phyloP scores from a whole-genome alignment of 2,113 vertebrate genomes.

The Gobiocypris rarus region DNA sequence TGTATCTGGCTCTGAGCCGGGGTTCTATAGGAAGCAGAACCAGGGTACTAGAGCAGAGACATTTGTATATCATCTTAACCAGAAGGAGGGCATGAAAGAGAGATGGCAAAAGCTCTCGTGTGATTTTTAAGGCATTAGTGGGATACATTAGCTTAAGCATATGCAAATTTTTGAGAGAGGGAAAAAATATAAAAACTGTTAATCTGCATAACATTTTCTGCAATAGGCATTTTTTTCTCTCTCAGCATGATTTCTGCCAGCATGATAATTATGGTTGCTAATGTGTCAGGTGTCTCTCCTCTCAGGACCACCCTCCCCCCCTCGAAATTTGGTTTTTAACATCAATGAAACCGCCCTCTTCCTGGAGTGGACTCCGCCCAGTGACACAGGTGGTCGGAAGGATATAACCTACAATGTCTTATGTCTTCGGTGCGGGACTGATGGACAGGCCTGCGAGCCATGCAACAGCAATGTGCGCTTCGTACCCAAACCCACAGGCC shows the following conservation, averaged over 20 bases:
- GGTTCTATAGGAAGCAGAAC: conserved; percentile 17
- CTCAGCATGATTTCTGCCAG: not conserved
- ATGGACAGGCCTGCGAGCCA: conserved; percentile 82
- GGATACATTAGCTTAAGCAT: conserved; percentile 12
- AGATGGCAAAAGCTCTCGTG: not conserved
- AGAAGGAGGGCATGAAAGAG: conserved; percentile 6
- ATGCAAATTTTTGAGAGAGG: conserved; percentile 5
- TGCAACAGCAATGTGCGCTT: conserved; percentile 91
- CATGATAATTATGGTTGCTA: conserved; percentile 1
- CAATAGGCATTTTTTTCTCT: not conserved
- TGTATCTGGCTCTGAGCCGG: conserved; percentile 14
- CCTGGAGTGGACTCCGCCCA: conserved; percentile 94
- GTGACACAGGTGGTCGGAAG: conserved; percentile 90
- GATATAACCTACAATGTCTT: conserved; percentile 92
- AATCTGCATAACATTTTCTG: conserved; percentile 1
- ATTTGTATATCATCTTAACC: conserved; percentile 29
- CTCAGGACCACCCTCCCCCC: conserved; percentile 86
- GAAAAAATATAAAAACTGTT: not conserved
- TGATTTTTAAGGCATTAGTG: not conserved
- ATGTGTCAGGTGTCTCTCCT: conserved; percentile 41
- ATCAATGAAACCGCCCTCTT: conserved; percentile 96
- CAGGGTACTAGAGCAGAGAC: conserved; percentile 20
- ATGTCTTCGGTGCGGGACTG: conserved; percentile 88
- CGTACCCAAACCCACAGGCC: conserved; percentile 85
- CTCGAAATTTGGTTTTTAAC: conserved; percentile 87